Evolutionary conservation across 2,797 vertebrate species (phyloP), one percentile per base, ranked within the genome.

Genomic region (Pangasius mekongensis): DNA sequence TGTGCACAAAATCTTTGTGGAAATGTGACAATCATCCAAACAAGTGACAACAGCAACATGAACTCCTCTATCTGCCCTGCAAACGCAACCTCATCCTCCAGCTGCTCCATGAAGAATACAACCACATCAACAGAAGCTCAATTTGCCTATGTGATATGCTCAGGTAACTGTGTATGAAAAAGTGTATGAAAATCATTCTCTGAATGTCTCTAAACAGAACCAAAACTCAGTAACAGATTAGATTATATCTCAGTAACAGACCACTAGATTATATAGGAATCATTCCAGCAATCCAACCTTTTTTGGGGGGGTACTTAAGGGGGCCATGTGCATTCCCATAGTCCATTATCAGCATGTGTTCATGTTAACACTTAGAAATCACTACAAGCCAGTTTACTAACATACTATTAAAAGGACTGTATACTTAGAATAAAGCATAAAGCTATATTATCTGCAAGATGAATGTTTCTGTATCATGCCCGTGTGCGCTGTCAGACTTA

Each of bases 1-100:
- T 96, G 95, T 86, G 30, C 0, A 3, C 81, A 88, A 87, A 89
- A 80, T 89, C 49, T 90, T 1, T 96, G 95, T 76, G 94, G 93
- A 36, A 0, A 0, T 0, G 49, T 43, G 0, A 0, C 39, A 39
- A 5, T 0, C n/a, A 0, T 2, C 0, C 0, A 0, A 73, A 54
- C 60, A n/a, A 30, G 0, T 73, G 5, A 69, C 64, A 30, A n/a
- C 22, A 47, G 7, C 27, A 47, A 4, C 24, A 64, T 77, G 18
- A 13, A 1, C 0, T 11, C 13, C 16, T 20, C 11, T 7, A 10
- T 60, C 10, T 73, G 66, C 36, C 30, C 36, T 24, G 43, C 14
- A 78, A 76, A 36, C 14, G 2, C 67, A 71, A 60, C 52, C 33
- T 60, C 64, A 58, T 0, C 49, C 2, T n/a, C 9, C 54, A 83